Percentiles rank a stretch among this genome's conserved stretches.
Conservation (phyloP, 2,113 vertebrate genomes). For the Anolis carolinensis region DNA sequence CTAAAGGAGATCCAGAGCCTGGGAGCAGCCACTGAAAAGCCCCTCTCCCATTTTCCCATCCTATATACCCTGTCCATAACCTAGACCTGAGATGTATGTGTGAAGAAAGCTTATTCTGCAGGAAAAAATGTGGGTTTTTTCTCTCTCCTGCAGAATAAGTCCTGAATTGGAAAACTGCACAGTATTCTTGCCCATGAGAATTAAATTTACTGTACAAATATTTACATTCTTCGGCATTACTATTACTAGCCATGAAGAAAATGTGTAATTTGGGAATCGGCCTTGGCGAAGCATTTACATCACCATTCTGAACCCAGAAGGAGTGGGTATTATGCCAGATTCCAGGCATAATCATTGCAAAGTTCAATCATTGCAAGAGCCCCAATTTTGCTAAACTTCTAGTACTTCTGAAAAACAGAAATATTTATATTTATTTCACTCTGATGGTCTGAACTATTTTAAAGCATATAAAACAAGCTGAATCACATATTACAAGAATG, state of each 20-base stretch:
- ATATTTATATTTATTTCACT: background rate
- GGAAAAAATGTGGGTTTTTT: too few species aligned
- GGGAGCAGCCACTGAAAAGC: too few species aligned
- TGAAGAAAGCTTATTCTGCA: too few species aligned
- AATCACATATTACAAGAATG: background rate
- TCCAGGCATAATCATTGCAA: background rate
- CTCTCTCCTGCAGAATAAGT: too few species aligned
- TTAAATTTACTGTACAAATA: too few species aligned
- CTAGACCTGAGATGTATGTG: too few species aligned
- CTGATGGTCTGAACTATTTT: background rate
- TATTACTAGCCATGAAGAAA: background rate
- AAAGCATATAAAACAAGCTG: background rate
- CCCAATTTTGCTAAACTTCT: background rate
- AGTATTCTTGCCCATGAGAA: too few species aligned
- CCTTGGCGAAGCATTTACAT: background rate
- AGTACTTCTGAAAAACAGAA: background rate
- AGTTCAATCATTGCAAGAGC: background rate
- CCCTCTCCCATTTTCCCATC: too few species aligned
- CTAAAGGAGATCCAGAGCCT: too few species aligned
- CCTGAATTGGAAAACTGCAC: too few species aligned
- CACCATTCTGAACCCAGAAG: background rate
- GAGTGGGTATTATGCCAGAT: background rate
- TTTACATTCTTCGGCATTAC: background rate
- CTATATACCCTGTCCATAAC: too few species aligned
- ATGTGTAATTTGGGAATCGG: background rate